Evolutionary conservation across 2,797 vertebrate genomes (phyloP), one percentile per base, ranked within the genome.

Genomic region (Gallinago stenura): DNA sequence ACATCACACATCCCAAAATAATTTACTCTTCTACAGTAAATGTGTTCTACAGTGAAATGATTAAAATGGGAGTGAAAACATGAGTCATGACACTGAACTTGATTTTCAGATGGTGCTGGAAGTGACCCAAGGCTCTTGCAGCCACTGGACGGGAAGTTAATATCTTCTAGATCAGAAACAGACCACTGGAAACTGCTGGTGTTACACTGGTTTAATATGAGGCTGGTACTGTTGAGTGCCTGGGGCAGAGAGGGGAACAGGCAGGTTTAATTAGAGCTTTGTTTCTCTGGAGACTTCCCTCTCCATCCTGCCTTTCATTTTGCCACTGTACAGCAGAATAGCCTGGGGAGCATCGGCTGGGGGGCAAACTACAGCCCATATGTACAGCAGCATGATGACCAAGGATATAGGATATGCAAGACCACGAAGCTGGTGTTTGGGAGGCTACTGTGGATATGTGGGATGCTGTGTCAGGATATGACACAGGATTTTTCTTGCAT

Each of bases 101-200:
- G 56, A 85, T 82, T 66, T 86, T 77, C 73, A 65, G 57, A 33
- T 70, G 45, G 45, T 92, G n/a, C 43, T 94, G 76, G 58, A 79
- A 88, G 31, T 31, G 10, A 77, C 65, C 51, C 39, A 51, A 75
- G 41, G 39, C 61, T 80, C 51, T 66, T 70, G 24, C 37, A 90
- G 70, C 41, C 19, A 11, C 57, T 35, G 37, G 33, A 64, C 2
- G 5, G 22, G 24, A 81, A 83, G 75, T 70, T 25, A 91, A 75
- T 46, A 76, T 41, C 86, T 64, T 75, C 41, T 60, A 50, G 69
- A 71, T 80, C 46, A 41, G 43, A 85, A 58, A 31, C 26, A 79
- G 10, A 53, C 30, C 53, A 7, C 13, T 93, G 61, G 68, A 14
- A 54, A 11, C 53, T 66, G n/a, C 90, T 87, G 46, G 35, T 54